Percentiles rank a stretch among this genome's conserved stretches.
phyloP scores from a whole-genome alignment of 1,140 invertebrate species.

The Drosophila pruinosa region DNA sequence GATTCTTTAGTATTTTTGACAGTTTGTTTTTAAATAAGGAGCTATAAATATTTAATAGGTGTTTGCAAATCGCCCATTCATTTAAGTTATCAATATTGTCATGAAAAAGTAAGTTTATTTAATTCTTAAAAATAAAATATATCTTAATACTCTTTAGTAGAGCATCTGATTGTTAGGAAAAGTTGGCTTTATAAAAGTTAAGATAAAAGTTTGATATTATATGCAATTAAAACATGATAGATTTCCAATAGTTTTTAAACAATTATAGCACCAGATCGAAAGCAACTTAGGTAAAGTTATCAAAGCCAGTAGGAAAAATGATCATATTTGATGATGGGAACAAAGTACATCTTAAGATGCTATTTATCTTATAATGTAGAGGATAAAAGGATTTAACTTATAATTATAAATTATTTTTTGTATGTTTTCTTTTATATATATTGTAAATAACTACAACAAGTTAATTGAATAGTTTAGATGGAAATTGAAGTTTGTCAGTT shows the following conservation, averaged over 20 bases:
- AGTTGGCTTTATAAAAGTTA: background rate
- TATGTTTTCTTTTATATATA: conserved; percentile 39
- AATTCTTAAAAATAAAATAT: background rate
- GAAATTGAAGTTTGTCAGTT: conserved; percentile 45
- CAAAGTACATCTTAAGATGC: too few species aligned
- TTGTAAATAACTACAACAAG: conserved; percentile 77
- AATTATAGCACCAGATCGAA: background rate
- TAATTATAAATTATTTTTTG: background rate
- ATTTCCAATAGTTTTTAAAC: background rate
- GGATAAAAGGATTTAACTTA: background rate
- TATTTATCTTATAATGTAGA: too few species aligned
- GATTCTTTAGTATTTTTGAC: too few species aligned
- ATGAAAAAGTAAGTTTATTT: background rate
- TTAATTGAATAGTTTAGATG: conserved; percentile 44
- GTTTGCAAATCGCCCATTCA: background rate
- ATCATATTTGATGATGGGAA: too few species aligned
- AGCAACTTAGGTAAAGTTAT: background rate
- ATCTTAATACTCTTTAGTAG: background rate
- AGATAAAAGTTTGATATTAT: background rate
- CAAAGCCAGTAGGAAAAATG: too few species aligned
- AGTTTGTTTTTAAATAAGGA: background rate
- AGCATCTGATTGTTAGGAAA: background rate
- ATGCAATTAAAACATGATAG: background rate
- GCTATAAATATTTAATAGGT: too few species aligned
- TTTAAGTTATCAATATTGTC: background rate